Conservation (phyloP, 2,888 invertebrate species). For the Leucophora obtusa region DNA sequence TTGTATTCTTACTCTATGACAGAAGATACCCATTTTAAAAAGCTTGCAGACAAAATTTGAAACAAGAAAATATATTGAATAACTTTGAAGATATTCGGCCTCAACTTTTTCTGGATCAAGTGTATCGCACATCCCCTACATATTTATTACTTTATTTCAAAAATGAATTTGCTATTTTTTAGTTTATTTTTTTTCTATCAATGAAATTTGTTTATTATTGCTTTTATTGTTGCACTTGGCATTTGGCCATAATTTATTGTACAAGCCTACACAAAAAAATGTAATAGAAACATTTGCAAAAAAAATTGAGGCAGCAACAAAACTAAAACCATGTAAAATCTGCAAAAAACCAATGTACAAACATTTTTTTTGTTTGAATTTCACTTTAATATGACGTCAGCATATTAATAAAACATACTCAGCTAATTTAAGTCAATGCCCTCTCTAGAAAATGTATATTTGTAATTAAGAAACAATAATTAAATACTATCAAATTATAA, state of each 20-base stretch:
- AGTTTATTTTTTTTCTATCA: constrained; percentile 36
- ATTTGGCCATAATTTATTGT: constrained; percentile 63
- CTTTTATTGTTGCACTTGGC: constrained; percentile 61
- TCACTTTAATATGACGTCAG: constrained; percentile 60
- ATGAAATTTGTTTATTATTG: constrained; percentile 40
- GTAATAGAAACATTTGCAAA: constrained; percentile 43
- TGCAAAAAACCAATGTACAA: constrained; percentile 1
- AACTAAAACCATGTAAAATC: constrained; percentile 12
- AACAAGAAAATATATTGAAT: too few species aligned
- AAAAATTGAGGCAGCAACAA: constrained; percentile 34
- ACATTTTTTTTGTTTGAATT: constrained; percentile 40
- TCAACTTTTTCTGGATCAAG: too few species aligned
- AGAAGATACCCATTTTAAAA: too few species aligned
- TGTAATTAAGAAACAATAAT: constrained; percentile 17
- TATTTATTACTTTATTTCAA: too few species aligned
- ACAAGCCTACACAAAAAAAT: constrained; percentile 50
- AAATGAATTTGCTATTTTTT: too few species aligned
- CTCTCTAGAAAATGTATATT: constrained; percentile 33
- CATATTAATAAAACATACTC: constrained; percentile 35
- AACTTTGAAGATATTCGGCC: too few species aligned
- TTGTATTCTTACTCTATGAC: too few species aligned
- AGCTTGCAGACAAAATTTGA: too few species aligned
- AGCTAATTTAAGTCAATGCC: constrained; percentile 49
- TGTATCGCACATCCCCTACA: too few species aligned
- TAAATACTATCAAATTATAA: neutral